phyloP scores from a whole-genome alignment of 2,797 vertebrate genomes.

The Meda fulgida region DNA sequence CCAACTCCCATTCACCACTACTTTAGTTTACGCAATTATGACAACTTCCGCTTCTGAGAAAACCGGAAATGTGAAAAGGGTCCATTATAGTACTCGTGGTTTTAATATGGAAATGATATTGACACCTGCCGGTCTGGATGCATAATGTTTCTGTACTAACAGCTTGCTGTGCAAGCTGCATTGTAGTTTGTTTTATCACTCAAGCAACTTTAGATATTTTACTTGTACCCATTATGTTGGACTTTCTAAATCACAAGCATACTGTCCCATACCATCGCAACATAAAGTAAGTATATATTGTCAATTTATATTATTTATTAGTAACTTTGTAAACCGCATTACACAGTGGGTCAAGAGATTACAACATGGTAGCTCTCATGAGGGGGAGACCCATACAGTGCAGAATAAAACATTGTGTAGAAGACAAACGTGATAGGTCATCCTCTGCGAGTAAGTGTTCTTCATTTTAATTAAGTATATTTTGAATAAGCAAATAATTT shows the following conservation, averaged over 20 bases:
- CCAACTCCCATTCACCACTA: background rate
- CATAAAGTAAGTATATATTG: background rate
- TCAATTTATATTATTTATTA: background rate
- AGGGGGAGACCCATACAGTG: background rate
- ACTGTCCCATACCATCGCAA: no score
- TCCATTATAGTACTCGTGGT: background rate
- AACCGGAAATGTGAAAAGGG: background rate
- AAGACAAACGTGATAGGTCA: background rate
- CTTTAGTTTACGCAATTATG: background rate
- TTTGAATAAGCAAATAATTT: background rate
- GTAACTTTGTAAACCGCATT: background rate
- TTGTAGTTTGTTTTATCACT: conserved; percentile 9
- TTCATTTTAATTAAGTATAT: background rate
- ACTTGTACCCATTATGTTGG: background rate
- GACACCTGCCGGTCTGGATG: background rate
- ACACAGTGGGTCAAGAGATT: background rate
- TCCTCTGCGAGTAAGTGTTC: background rate
- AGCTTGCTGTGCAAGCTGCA: no score
- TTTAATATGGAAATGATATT: background rate
- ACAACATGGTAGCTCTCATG: background rate
- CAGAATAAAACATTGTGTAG: background rate
- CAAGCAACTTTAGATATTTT: background rate
- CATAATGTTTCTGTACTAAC: background rate
- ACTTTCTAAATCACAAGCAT: background rate
- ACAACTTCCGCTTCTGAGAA: background rate